Conservation (phyloP, 2,797 vertebrate species). For the Muraenolepis orangiensis region DNA sequence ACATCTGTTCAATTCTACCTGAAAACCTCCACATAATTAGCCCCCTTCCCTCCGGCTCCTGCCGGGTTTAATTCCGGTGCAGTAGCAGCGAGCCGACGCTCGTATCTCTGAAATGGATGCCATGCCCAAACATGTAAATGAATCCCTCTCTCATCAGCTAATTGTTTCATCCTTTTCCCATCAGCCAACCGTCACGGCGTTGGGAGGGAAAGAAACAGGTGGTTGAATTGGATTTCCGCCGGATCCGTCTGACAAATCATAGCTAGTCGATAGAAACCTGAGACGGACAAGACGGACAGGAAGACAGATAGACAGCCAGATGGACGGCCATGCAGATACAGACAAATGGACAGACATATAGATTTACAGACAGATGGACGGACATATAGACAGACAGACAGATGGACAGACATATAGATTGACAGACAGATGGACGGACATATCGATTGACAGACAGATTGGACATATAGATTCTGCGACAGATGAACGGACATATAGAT, state of each 20-base stretch:
- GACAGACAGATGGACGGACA: no score
- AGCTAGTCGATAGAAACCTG: not conserved
- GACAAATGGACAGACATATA: no score
- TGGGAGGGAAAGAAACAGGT: not conserved
- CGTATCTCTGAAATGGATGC: not conserved
- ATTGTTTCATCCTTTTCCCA: not conserved
- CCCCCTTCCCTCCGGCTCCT: constrained; percentile 60
- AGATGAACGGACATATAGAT: no score
- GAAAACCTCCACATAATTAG: constrained; percentile 65
- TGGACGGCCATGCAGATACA: no score
- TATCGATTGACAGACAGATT: not conserved
- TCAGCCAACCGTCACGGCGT: not conserved
- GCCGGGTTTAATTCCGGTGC: constrained; percentile 40
- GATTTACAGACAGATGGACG: no score
- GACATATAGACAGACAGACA: no score
- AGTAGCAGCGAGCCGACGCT: not conserved
- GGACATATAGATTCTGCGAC: no score
- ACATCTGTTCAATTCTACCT: constrained; percentile 69
- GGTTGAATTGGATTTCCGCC: not conserved
- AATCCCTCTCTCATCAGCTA: not conserved
- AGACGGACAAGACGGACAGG: not conserved
- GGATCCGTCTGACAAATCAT: not conserved
- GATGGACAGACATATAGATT: no score
- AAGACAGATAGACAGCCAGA: no score
- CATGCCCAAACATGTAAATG: not conserved